Base-by-base conservation (phyloP, 2,797 vertebrate genomes). In the Xerus rutilus region DNA sequence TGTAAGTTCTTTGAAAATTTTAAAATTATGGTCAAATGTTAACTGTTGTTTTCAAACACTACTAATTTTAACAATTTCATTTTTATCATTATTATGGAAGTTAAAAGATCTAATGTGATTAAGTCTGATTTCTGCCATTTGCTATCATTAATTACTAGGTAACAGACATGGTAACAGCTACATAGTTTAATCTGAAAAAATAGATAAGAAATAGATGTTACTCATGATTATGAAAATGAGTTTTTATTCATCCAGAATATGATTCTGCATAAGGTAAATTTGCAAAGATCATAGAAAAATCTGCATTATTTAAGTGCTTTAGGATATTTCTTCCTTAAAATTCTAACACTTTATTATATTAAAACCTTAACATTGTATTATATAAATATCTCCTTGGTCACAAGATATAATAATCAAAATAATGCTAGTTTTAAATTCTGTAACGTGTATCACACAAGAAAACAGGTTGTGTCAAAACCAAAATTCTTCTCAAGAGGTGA, bases 401-500 rank as follows among this genome's bases (percentile, higher is more conserved):
- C 23, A 91, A 79, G 73, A 67, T 15, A n/a, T 84, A 92, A 96
- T 90, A 94, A 86, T 84, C 30, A 85, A 39, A 77, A 65, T 12
- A 89, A 92, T 82, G 89, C 18, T 72, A 76, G 47, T 86, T 94
- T 93, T 76, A 89, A 95, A 76, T 69, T 84, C 69, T 70, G 3
- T 96, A 93, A 95, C 85, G 69, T 54, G 73, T 87, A 87, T 84
- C 93, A 89, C 67, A 95, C 95, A 84, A 92, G 74, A 93, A 91
- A 95, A 89, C 78, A 96, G 25, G 47, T 78, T 89, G 47, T 83
- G 57, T 91, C 93, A 93, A 94, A 97, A 96, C 32, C 43, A 95
- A 95, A 96, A 91, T 84, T 89, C 82, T 83, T 82, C 43, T 86
- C 8, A 91, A 81, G 28, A 77, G 1, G 35, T 94, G 72, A 96